Conservation (phyloP, 2,888 invertebrate genomes). For the Agriopis aurantiaria region DNA sequence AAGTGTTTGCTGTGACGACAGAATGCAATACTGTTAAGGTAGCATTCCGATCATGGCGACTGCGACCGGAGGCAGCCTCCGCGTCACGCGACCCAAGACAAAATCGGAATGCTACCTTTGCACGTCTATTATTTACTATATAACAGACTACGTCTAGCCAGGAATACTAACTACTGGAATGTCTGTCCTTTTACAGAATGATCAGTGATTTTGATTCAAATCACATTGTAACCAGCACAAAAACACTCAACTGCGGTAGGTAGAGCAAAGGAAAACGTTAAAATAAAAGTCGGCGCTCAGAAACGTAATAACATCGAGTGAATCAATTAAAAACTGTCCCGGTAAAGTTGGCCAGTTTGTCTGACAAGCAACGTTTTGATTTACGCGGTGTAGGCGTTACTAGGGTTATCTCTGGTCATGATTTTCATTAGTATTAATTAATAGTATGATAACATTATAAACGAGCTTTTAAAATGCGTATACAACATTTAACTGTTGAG, state of each 20-base stretch:
- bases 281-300: slow-evolving; percentile 33
- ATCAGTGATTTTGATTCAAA: not conserved
- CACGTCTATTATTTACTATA: no score
- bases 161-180: no score
- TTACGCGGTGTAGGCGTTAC: slow-evolving; percentile 51
- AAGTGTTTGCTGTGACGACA: not conserved
- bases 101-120: no score
- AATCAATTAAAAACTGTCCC: slow-evolving; percentile 69
- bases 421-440: no score
- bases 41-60: no score
- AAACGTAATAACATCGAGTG: slow-evolving; percentile 44
- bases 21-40: not conserved
- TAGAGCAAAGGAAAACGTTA: slow-evolving; percentile 1
- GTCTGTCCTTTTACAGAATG: not conserved
- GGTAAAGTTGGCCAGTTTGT: slow-evolving; percentile 58
- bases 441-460: no score
- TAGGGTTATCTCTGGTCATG: not conserved
- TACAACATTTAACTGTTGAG: no score
- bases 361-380: slow-evolving; percentile 55
- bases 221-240: slow-evolving; percentile 5
- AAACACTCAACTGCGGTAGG: slow-evolving; percentile 11
- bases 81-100: no score
- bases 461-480: no score
- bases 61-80: no score
- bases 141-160: no score